These are phyloP conservation scores for Chaetodon auriga DNA, from an alignment of 2,113 vertebrate genomes.

Conservation along the genomic window DNA sequence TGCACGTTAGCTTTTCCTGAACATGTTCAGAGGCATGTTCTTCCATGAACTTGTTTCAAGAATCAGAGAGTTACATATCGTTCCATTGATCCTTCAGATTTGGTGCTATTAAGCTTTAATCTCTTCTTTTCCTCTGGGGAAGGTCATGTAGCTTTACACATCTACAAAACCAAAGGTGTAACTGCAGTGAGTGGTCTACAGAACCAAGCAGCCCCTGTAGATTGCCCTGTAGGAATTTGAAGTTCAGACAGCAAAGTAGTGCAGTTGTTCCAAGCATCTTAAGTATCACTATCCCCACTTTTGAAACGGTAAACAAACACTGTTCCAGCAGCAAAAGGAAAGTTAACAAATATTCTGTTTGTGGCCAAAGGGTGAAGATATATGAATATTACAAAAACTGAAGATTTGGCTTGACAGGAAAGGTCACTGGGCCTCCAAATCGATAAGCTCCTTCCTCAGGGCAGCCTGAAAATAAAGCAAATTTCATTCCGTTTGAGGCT, in stretches of 20 bases:
- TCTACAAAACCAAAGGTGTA: neutral
- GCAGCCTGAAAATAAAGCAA: neutral
- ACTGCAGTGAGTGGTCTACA: too few relatives aligned
- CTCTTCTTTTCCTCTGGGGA: neutral
- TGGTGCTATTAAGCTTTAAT: neutral
- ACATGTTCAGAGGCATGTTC: neutral
- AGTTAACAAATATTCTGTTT: neutral
- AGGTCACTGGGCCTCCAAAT: constrained; percentile 2
- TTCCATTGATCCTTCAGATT: neutral
- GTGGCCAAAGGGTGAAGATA: neutral
- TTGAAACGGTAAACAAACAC: neutral
- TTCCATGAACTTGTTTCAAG: neutral
- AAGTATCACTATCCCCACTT: neutral
- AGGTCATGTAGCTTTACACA: neutral
- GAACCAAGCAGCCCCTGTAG: neutral
- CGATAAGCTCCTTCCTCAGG: neutral
- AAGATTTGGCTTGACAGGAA: neutral
- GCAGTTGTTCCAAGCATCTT: neutral
- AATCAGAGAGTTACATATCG: neutral
- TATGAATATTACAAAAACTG: neutral
- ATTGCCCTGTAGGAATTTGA: neutral
- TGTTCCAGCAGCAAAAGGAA: neutral
- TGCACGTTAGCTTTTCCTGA: neutral
- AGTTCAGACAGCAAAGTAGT: neutral
- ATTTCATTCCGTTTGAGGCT: neutral